Conservation (phyloP, 2,888 invertebrate genomes). For the Drosophila prolongata region DNA sequence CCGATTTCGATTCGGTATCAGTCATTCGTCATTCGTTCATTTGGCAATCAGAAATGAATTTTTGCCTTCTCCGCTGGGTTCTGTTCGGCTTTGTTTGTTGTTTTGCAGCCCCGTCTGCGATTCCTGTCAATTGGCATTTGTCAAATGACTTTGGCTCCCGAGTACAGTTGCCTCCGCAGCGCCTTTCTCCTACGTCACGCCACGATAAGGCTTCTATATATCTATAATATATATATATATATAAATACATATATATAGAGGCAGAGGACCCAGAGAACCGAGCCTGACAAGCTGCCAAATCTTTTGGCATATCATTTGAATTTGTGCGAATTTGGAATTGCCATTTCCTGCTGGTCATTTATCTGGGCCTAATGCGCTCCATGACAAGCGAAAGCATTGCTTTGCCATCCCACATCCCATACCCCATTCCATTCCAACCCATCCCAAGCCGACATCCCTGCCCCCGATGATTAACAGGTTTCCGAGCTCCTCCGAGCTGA, state of each 20-base stretch:
- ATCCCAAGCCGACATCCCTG: background rate
- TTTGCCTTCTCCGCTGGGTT: conserved; percentile 3
- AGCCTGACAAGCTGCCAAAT: conserved; percentile 46
- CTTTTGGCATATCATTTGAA: conserved; percentile 64
- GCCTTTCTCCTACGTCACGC: conserved; percentile 32
- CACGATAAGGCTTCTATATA: conserved; percentile 19
- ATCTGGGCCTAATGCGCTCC: conserved; percentile 61
- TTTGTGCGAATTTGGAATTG: conserved; percentile 37
- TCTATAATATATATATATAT: background rate
- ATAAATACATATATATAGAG: background rate
- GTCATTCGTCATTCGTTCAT: conserved; percentile 44
- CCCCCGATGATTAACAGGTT: conserved; percentile 68
- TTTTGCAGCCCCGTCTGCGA: conserved; percentile 34
- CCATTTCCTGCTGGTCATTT: conserved; percentile 69
- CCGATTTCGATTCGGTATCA: conserved; percentile 12
- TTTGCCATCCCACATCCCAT: background rate
- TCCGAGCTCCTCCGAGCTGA: conserved; percentile 25
- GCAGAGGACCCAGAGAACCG: background rate
- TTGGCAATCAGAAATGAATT: conserved; percentile 45
- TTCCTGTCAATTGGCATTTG: conserved; percentile 60
- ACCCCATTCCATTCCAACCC: conserved; percentile 2
- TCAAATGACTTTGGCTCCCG: conserved; percentile 51
- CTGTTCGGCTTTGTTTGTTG: conserved; percentile 10
- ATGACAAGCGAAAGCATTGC: conserved; percentile 58
- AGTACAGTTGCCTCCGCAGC: conserved; percentile 32